A percentile compares a stretch with the other conserved stretches of the same genome.
Evolutionary conservation across 2,797 vertebrate species (phyloP).

Genomic region (Acanthis flammea): DNA sequence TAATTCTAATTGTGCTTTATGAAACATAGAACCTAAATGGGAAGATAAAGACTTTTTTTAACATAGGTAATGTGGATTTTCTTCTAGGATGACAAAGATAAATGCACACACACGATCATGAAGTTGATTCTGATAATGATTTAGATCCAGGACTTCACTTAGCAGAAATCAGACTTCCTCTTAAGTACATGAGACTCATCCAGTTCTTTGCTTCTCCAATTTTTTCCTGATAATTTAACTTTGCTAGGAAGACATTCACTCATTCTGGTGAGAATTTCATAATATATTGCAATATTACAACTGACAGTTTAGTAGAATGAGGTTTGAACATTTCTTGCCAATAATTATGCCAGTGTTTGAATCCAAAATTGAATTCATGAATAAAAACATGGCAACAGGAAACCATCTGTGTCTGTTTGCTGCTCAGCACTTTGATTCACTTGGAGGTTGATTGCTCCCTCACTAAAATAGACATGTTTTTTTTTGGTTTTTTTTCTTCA

Average conservation of each 20-base stretch:
- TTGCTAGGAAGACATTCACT: not conserved
- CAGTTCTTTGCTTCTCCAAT: not conserved
- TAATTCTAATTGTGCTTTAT: not conserved
- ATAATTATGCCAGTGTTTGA: not conserved
- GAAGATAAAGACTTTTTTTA: not conserved
- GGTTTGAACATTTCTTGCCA: not conserved
- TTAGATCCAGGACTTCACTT: not conserved
- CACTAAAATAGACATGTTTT: not conserved
- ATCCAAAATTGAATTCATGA: not conserved
- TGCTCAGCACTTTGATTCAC: not conserved
- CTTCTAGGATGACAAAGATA: not conserved
- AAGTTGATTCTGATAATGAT: not conserved
- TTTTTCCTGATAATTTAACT: not conserved
- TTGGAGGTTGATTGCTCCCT: not conserved
- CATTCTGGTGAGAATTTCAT: not conserved
- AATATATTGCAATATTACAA: not conserved
- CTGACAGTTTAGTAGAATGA: not conserved
- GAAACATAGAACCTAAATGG: not conserved
- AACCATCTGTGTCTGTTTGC: not conserved
- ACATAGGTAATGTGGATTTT: not conserved
- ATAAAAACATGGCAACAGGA: not conserved
- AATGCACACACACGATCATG: not conserved
- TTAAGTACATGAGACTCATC: accelerated
- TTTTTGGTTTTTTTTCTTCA: not conserved
- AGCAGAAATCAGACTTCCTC: not conserved